phyloP scores from a whole-genome alignment of 2,113 vertebrate genomes.

The Muscicapa adusta region DNA sequence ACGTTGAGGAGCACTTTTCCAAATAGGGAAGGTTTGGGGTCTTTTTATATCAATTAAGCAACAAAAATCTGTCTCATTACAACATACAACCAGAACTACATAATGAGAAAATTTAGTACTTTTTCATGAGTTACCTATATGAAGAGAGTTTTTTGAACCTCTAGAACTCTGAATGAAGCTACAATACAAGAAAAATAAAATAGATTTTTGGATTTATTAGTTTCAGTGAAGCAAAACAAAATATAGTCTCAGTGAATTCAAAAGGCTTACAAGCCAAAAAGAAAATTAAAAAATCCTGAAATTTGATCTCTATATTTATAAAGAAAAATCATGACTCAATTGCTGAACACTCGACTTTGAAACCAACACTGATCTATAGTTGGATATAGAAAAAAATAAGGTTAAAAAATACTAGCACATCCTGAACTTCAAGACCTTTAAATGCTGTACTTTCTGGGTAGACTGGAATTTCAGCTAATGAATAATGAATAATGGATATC shows the following conservation, averaged over 20 bases:
- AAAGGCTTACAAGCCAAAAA: background rate
- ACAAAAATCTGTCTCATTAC: background rate
- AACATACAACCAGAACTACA: background rate
- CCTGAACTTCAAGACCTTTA: background rate
- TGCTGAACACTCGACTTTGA: background rate
- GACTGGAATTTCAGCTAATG: background rate
- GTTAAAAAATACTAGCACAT: background rate
- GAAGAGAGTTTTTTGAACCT: background rate
- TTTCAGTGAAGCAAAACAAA: background rate
- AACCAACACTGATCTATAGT: background rate
- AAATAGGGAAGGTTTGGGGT: background rate
- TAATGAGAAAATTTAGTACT: background rate
- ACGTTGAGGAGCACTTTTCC: background rate
- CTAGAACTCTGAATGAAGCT: background rate
- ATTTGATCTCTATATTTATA: background rate
- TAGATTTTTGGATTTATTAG: background rate
- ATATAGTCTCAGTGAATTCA: background rate
- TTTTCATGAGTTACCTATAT: background rate
- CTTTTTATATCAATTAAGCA: background rate
- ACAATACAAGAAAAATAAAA: background rate
- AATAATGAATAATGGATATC: constrained; percentile 20
- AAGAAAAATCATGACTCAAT: background rate
- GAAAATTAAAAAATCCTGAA: background rate
- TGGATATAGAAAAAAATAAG: background rate
- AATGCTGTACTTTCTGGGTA: background rate